Evolutionary conservation across 2,888 invertebrate genomes (phyloP), one percentile per base, ranked within the genome.

Genomic region (Biston stratarius): DNA sequence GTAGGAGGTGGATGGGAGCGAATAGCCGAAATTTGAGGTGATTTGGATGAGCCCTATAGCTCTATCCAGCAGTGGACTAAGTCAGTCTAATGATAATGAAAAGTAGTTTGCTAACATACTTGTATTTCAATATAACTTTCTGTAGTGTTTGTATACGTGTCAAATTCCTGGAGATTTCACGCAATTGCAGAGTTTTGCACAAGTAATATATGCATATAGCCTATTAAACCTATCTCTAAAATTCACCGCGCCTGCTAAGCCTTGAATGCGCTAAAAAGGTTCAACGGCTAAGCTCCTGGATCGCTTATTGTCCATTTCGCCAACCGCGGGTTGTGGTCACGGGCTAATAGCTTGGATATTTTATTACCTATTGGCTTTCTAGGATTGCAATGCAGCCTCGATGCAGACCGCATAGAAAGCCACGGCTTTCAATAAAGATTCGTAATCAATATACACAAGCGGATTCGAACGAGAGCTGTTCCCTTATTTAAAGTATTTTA

Each of bases 301-400:
- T 66, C 42, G 34, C 33, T 57, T 74, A 73, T 68, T 59, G 61
- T 61, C 51, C 56, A 69, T 70, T 68, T 59, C 58, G 56, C 66
- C 58, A 56, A 53, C 61, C 61, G 56, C 58, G 64, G 61, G 33
- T 63, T 83, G 86, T 78, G 86, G 87, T 84, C 83, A 81, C 77
- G 78, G 77, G 51, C 78, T 79, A 83, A 83, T 83, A 77, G 79
- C 74, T 75, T 74, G 74, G 76, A 84, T 85, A 86, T 86, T 83
- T 79, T 81, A 86, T 86, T 86, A 89, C 78, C 71, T 67, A 69
- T 71, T 64, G 72, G 74, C 88, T 91, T 90, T 91, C 90, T 90
- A 87, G 85, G 81, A 76, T 73, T 70, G 60, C 64, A 60, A 67
- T 63, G 42, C 42, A 49, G 59, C 49, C 49, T 59, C 59, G 40